Evolutionary conservation across 2,888 invertebrate species (phyloP), one percentile per base, ranked within the genome.

Genomic region (Melangyna quadrimaculata): DNA sequence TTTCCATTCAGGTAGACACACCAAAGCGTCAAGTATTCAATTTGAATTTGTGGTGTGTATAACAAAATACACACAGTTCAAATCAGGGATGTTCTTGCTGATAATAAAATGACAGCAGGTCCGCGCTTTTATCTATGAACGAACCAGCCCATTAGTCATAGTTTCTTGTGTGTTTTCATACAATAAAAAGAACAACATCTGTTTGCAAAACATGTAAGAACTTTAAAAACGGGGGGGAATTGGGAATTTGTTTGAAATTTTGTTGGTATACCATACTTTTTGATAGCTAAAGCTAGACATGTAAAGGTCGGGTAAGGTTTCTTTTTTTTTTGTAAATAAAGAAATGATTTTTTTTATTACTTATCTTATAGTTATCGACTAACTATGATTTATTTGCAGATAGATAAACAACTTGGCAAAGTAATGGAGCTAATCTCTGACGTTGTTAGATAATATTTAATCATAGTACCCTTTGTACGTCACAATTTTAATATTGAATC

Each of bases 1-100:
- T 63, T 80, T 77, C 35, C 75, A 84, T 80, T 84, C 84, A 84
- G 80, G 80, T 72, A 80, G 79, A 84, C 45, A 79, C 51, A 69
- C 32, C 19, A 48, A 40, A 43, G 29, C 45, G 40, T 24, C 51
- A 53, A 45, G 43, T 48, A 10, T 78, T 51, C 51, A 27, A 45
- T 63, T 14, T 5, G 17, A 7, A 51, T 55, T 55, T 24, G 29
- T 45, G 40, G 40, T 61, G 37, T 51, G 37, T 57, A 51, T 32
- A 53, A 43, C 22, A 24, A 17, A 73, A 53, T 63, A 78, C 69
- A 55, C 27, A 69, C 40, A 24, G 4, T 35, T 48, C 19, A 10
- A 63, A 67, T 75, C 79, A 80, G 72, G 84, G 80, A 84, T 80
- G 75, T 84, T 80, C 67, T 35, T 8, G 35, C 43, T 77, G 59